phyloP scores from a whole-genome alignment of 30 jellyfish, hydroid and myxozoan genomes.

The Turritopsis dohrnii region DNA sequence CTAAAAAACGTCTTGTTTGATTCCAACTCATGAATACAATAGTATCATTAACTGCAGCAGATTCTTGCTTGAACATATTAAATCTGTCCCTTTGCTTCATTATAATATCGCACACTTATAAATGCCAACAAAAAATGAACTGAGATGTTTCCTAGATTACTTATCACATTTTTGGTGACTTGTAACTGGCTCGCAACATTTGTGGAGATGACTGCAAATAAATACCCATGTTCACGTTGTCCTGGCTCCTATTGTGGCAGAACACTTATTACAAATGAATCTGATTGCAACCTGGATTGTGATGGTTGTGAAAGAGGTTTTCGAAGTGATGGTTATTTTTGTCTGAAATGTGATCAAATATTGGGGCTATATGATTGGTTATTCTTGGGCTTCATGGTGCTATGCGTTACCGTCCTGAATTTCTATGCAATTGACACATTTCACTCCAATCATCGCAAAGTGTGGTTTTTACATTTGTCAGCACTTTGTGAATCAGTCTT shows the following conservation, averaged over 20 bases:
- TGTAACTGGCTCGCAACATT: neutral
- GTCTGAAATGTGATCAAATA: slow-evolving; percentile 52
- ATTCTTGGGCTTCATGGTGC: slow-evolving; percentile 73
- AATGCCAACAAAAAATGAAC: neutral
- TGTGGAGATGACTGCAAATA: neutral
- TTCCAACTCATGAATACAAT: too few species aligned
- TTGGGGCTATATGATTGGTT: slow-evolving; percentile 68
- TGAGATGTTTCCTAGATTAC: neutral
- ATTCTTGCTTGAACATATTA: too few species aligned
- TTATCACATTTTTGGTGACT: neutral
- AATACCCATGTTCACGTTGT: slow-evolving; percentile 30
- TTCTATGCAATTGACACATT: slow-evolving; percentile 51
- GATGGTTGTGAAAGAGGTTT: slow-evolving; percentile 78
- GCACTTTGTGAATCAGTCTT: slow-evolving; percentile 47
- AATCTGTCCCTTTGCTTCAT: too few species aligned
- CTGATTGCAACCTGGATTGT: slow-evolving; percentile 43
- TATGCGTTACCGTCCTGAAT: slow-evolving; percentile 46
- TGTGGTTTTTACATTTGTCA: slow-evolving; percentile 39
- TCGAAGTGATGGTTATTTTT: slow-evolving; percentile 61
- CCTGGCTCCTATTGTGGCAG: slow-evolving; percentile 87
- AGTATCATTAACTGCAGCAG: too few species aligned
- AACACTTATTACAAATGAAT: neutral
- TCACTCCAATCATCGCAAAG: slow-evolving; percentile 38
- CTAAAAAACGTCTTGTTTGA: too few species aligned
- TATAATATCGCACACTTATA: neutral